Evolutionary conservation across 2,888 invertebrate species (phyloP), one percentile per base, ranked within the genome.

Genomic region (Lampropteryx suffumata): DNA sequence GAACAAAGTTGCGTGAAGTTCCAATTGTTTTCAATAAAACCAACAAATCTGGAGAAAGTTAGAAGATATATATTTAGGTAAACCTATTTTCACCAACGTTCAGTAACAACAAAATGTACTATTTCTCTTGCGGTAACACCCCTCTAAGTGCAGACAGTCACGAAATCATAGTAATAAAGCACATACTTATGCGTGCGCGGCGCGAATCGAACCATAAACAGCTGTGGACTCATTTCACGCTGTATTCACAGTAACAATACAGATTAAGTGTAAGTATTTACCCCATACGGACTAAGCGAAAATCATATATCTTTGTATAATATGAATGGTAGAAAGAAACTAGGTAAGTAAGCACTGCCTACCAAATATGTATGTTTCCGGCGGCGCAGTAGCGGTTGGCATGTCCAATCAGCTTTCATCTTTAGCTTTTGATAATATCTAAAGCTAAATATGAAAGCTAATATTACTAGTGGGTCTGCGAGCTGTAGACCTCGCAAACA

Each of bases 191-290:
- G 64, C 64, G 67, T 53, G 55, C 53, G 57, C 64, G 47, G 43
- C 36, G 64, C 36, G 59, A 64, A 79, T 59, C 76, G 69, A 69
- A 78, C 75, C 80, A 69, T 81, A 69, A 59, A 69, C 63, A 32
- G 32, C 36, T 60, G 57, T 79, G 84, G 61, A 64, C 82, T 73
- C 69, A 78, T 84, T 80, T 82, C 75, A 79, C 74, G 79, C 76
- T 32, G 56, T 50, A 43, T 56, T 44, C 51, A 60, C 57, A 48
- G 40, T 30, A 48, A 59, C 53, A 58, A 58, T 51, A 57, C 50
- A 50, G 51, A 60, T 57, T 54, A 46, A 34, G 42, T 34, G 42
- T 39, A 45, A 24, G 1, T 24, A 4, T 58, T 50, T 44, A 54
- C 43, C 42, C 3, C 24, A 24, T 7, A 34, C 29, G 40, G 34